Percentiles rank a stretch among this genome's conserved stretches.
phyloP scores from a whole-genome alignment of 2,888 invertebrate species.

The Drosophila ustulata region DNA sequence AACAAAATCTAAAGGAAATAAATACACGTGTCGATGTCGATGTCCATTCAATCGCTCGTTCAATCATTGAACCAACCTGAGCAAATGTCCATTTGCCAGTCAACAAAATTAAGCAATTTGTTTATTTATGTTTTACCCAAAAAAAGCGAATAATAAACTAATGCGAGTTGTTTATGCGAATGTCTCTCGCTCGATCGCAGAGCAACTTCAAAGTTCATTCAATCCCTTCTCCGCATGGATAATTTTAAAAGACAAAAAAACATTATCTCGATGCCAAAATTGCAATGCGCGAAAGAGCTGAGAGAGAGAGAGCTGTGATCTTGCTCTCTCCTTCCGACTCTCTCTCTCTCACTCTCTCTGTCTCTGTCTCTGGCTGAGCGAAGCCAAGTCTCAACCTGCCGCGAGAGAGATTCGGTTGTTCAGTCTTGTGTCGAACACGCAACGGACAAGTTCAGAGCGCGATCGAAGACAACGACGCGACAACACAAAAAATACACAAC shows the following conservation, averaged over 20 bases:
- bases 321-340: constrained; percentile 5
- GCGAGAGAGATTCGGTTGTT: constrained; percentile 21
- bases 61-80: constrained; percentile 25
- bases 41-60: constrained; percentile 29
- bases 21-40: constrained; percentile 56
- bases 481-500: background rate
- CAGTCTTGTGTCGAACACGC: constrained; percentile 82
- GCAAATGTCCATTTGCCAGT: constrained; percentile 12
- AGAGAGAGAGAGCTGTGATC: constrained; percentile 15
- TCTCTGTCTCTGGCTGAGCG: background rate
- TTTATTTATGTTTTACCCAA: constrained; percentile 14
- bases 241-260: constrained; percentile 9
- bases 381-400: constrained; percentile 26
- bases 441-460: constrained; percentile 61
- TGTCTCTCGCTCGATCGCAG: constrained; percentile 9
- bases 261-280: constrained; percentile 23
- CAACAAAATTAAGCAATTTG: constrained; percentile 8
- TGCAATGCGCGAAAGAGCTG: constrained; percentile 37
- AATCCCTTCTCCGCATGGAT: constrained; percentile 1
- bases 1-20: constrained; percentile 17
- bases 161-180: constrained; percentile 40
- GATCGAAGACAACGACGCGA: constrained; percentile 68
- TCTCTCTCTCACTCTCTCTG: constrained; percentile 10
- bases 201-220: constrained; percentile 18
- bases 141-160: constrained; percentile 33